Evolutionary conservation across 1,140 invertebrate genomes (phyloP).

Genomic region (Apis dorsata): DNA sequence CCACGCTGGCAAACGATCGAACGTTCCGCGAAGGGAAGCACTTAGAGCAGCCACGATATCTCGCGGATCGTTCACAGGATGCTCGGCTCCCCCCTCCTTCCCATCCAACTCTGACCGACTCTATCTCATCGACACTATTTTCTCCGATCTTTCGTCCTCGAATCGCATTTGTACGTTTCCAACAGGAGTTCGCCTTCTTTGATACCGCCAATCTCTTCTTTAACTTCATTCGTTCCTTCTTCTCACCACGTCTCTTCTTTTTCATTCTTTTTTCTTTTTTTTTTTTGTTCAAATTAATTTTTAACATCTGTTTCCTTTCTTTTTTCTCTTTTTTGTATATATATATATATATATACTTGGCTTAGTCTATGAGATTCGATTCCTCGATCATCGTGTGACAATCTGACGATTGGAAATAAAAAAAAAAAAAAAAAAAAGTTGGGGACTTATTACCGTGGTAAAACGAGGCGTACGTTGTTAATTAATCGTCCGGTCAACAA

Average conservation of each 20-base stretch:
- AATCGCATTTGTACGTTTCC: no score
- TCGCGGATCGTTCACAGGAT: conserved; percentile 8
- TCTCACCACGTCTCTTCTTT: neutral
- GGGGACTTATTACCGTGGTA: conserved; percentile 13
- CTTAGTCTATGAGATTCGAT: no score
- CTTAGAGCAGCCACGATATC: conserved; percentile 21
- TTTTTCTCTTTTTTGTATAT: no score
- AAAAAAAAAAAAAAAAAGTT: no score
- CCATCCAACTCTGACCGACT: neutral
- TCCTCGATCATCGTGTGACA: no score
- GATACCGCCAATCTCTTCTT: no score
- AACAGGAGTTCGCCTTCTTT: no score
- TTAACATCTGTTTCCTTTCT: neutral
- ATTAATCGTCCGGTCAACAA: conserved; percentile 31
- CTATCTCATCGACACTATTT: conserved; percentile 6
- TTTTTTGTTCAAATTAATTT: no score
- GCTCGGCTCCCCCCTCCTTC: neutral
- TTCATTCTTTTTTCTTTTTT: neutral
- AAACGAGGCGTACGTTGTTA: conserved; percentile 18
- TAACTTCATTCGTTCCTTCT: no score
- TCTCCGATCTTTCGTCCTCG: neutral
- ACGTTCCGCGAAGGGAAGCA: conserved; percentile 16
- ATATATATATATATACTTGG: no score
- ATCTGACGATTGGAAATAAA: no score
- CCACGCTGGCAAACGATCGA: conserved; percentile 20